Base-by-base conservation (phyloP, 2,113 vertebrate species). In the Perca flavescens region DNA sequence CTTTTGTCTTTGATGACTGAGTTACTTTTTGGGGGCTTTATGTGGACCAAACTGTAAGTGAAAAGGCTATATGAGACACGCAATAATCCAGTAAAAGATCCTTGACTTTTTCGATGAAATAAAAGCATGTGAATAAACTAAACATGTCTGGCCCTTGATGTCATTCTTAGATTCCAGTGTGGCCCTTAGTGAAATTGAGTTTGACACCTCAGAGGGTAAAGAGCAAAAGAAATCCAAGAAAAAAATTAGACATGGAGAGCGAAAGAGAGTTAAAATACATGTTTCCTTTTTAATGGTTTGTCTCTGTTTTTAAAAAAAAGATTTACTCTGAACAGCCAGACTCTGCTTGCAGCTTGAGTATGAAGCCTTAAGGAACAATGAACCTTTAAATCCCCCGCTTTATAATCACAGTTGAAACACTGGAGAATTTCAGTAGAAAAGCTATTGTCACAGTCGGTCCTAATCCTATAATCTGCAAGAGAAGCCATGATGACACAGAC, bases 201-300 rank as follows among this genome's bases (percentile, higher is more conserved):
- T 28, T 28, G 28, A 28, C 28, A 28, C 28, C 28, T 28, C 28
- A 84, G 78, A 90, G 79, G 31, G 57, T 22, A 66, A 74, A 74
- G 65, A 74, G 74, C 54, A 47, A 78, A 78, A 54, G 19, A 53
- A 74, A 80, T 22, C 3, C 4, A 19, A 47, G 54, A 17, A 74
- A 47, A 75, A 21, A 40, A 53, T 36, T 31, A 49, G 22, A 36
- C n/a, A 25, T 8, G 14, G 19, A 54, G 46, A 56, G 70, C 2
- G 22, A 53, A 73, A 80, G 47, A 52, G 74, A 79, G 40, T 22
- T 50, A 21, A 77, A 78, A 19, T 40, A 56, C 49, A 19, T 49
- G 43, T 80, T 73, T 79, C 2, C 16, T 65, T 63, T 74, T 62
- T 77, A 72, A 77, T 34, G 31, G 80, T 49, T 47, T 66, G 63